Base-by-base conservation (phyloP, 2,888 invertebrate species). In the Aporophyla nigra region DNA sequence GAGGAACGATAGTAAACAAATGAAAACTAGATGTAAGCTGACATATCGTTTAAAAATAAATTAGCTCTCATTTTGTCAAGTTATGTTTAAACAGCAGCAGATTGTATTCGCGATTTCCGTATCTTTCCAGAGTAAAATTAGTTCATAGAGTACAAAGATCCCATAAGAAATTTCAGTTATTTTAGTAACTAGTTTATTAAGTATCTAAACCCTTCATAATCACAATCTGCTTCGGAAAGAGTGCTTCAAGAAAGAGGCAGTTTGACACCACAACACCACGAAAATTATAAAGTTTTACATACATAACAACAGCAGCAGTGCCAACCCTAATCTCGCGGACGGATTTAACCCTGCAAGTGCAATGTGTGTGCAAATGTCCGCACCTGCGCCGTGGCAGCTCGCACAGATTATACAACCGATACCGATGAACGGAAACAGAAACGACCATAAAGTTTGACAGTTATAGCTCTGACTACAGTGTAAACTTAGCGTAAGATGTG, bases 271-370 rank as follows among this genome's bases (percentile, higher is more conserved):
- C 9, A 7, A 40, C 4, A 2, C 40, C 9, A 43, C 0, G 4
- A 61, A 61, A 14, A 14, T 3, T 14, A 9, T 27, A 16, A 24
- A 24, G 2, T 24, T 24, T 14, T 14, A 40, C 0, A 14, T 10
- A 70, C 24, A 46, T 9, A 0, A 19, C 16, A 21, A 43, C 24
- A 40, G 27, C 12, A 2, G 7, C 21, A 56, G 24, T 27, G 58
- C 0, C 59, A 82, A 24, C 82, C 79, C 76, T 80, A 66, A 33
- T 33, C 24, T 6, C 56, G n/a, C 63, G 65, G 49, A 61, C 59
- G 43, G 77, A 82, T 76, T 82, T 80, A 80, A 80, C 82, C 82
- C 79, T 53, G 62, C 67, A 78, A 78, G 69, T 76, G 79, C 82
- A 79, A 79, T 56, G 73, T 72, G 56, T 69, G 83, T 73, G 83